These are phyloP conservation scores for Palythoa caribaeorum DNA, from an alignment of 92 coral and sea anemone genomes.

Conservation along the genomic window DNA sequence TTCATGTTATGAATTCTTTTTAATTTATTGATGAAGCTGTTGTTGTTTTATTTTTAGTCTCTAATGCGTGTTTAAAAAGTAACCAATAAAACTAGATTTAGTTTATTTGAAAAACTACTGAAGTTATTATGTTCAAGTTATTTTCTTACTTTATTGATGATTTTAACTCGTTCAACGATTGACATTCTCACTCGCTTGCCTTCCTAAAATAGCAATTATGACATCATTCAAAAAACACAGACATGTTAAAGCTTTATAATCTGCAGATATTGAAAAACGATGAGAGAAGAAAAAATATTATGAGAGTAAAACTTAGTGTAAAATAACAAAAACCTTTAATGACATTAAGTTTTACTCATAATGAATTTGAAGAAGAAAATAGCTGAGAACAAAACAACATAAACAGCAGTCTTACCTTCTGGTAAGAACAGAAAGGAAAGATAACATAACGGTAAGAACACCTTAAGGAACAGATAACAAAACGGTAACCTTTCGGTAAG, in stretches of 20 bases:
- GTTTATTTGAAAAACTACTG: too few species aligned
- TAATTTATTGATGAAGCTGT: too few species aligned
- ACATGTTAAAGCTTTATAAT: not conserved
- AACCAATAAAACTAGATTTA: too few species aligned
- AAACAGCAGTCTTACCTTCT: not conserved
- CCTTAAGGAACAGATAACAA: not conserved
- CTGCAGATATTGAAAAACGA: too few species aligned
- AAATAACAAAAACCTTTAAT: too few species aligned
- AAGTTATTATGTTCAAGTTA: not conserved
- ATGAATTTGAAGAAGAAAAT: too few species aligned
- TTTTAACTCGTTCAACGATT: conserved; percentile 66
- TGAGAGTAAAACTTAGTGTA: too few species aligned
- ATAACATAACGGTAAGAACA: not conserved
- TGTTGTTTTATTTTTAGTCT: too few species aligned
- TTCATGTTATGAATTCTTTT: too few species aligned
- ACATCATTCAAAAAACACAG: not conserved
- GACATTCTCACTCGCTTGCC: conserved; percentile 56
- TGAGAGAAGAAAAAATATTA: too few species aligned
- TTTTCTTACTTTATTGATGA: conserved; percentile 69
- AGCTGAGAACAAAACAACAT: not conserved
- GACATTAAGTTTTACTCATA: too few species aligned
- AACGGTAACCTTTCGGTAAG: not conserved
- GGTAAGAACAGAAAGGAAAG: not conserved
- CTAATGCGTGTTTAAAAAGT: too few species aligned
- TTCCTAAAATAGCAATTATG: conserved; percentile 54